These are phyloP conservation scores for Melitaea athalia DNA, from an alignment of 2,888 invertebrate genomes.

Conservation along the genomic window DNA sequence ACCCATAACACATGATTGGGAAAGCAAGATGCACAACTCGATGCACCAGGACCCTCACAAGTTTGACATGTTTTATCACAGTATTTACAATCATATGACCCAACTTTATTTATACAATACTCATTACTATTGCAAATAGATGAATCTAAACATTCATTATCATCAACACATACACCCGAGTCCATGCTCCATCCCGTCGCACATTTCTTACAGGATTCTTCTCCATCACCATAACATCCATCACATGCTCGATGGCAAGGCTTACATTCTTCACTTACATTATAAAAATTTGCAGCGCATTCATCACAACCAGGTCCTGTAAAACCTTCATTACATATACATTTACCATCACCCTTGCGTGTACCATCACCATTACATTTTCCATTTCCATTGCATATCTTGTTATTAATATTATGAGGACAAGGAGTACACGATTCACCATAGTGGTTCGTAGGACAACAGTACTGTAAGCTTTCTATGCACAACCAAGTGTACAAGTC, in stretches of 20 bases:
- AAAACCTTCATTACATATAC: constrained; percentile 92
- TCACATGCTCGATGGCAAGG: constrained; percentile 91
- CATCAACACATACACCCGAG: constrained; percentile 88
- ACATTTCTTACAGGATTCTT: constrained; percentile 80
- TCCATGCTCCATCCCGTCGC: constrained; percentile 88
- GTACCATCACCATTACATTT: constrained; percentile 93
- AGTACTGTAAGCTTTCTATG: constrained; percentile 87
- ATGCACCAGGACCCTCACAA: constrained; percentile 92
- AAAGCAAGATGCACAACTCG: constrained; percentile 92
- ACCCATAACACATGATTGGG: constrained; percentile 53
- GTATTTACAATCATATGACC: constrained; percentile 88
- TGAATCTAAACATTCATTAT: constrained; percentile 89
- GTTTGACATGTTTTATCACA: constrained; percentile 92
- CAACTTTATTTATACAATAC: constrained; percentile 94
- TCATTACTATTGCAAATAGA: constrained; percentile 83
- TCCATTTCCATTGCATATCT: constrained; percentile 91
- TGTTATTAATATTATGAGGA: constrained; percentile 73
- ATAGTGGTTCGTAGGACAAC: constrained; percentile 92
- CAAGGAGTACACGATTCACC: constrained; percentile 91
- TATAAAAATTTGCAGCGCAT: constrained; percentile 88
- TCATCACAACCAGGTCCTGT: constrained; percentile 87
- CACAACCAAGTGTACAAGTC: constrained; percentile 86
- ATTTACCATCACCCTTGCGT: constrained; percentile 94
- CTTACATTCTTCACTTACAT: constrained; percentile 86
- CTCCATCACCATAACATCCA: constrained; percentile 88